Percentiles rank a stretch among this genome's conserved stretches.
These are phyloP conservation scores for Acestrorhynchus altus DNA, from an alignment of 2,797 vertebrate genomes.

Conservation along the genomic window DNA sequence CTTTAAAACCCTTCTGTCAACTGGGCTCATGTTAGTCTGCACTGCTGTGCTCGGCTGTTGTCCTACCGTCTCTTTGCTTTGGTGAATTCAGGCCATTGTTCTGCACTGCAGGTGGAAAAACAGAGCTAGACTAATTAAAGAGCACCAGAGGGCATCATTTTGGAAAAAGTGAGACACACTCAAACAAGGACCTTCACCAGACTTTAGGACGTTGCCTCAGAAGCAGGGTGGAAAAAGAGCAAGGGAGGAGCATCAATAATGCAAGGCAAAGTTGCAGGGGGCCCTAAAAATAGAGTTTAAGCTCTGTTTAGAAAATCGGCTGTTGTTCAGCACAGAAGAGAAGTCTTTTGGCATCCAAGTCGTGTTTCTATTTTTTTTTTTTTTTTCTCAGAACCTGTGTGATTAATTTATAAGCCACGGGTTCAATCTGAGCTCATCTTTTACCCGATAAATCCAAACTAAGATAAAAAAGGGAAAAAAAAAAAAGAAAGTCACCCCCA, in stretches of 20 bases:
- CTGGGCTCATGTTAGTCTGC: background rate
- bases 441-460: conserved; percentile 46
- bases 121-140: conserved; percentile 52
- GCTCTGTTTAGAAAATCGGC: conserved; percentile 54
- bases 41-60: conserved; percentile 23
- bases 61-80: conserved; percentile 29
- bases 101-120: conserved; percentile 49
- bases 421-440: conserved; percentile 33
- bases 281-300: conserved; percentile 62
- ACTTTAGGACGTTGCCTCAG: conserved; percentile 50
- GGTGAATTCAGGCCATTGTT: conserved; percentile 40
- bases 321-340: conserved; percentile 31
- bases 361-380: background rate
- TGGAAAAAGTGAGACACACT: conserved; percentile 46
- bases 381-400: conserved; percentile 39
- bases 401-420: conserved; percentile 52
- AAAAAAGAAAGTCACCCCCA: background rate
- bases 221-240: conserved; percentile 31
- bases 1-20: background rate
- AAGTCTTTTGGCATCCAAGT: conserved; percentile 47
- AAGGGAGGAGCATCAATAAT: conserved; percentile 62
- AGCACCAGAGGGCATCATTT: conserved; percentile 52
- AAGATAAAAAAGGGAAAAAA: background rate
- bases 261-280: conserved; percentile 52
- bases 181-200: conserved; percentile 56